Evolutionary conservation across 2,888 invertebrate genomes (phyloP), one percentile per base, ranked within the genome.

Genomic region (Cyrtodaria siliqua): DNA sequence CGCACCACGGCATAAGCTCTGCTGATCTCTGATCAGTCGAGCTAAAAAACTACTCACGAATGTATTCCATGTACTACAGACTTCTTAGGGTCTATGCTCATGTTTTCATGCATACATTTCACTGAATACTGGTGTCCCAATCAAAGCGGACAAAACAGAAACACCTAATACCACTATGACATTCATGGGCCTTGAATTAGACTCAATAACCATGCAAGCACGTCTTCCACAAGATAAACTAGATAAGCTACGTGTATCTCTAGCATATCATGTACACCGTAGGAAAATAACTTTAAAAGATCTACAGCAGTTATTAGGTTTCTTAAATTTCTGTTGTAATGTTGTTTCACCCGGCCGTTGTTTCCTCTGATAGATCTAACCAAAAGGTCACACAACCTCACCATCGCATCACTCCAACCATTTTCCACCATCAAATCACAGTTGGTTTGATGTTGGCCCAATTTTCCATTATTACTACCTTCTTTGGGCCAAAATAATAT

Each of bases 401-500:
- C 38, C 80, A 80, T 42, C 24, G 24, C 0, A 67, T 70, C 4
- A 69, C 69, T 12, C 57, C 77, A 2, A 67, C 53, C 26, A 52
- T n/a, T n/a, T n/a, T n/a, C n/a, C n/a, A n/a, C n/a, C n/a, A n/a
- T n/a, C n/a, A n/a, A n/a, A n/a, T n/a, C n/a, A n/a, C n/a, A n/a
- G n/a, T n/a, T n/a, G n/a, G n/a, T 38, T 3, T 60, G 59, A 12
- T 61, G 71, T 27, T 20, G 68, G 2, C 9, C 14, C 24, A 69
- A 80, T 33, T 2, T 80, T 0, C 0, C 14, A 6, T 70, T 70
- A 16, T 79, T 70, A 70, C 12, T n/a, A 12, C 12, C 67, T 14
- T 74, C 74, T 38, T 18, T 67, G 26, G 33, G 50, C 0, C 62
- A 74, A 66, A 75, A 75, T 49, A 79, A 79, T 71, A 74, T 67